Evolutionary conservation across 2,113 vertebrate species (phyloP), one percentile per base, ranked within the genome.

Genomic region (Fulmarus glacialis): DNA sequence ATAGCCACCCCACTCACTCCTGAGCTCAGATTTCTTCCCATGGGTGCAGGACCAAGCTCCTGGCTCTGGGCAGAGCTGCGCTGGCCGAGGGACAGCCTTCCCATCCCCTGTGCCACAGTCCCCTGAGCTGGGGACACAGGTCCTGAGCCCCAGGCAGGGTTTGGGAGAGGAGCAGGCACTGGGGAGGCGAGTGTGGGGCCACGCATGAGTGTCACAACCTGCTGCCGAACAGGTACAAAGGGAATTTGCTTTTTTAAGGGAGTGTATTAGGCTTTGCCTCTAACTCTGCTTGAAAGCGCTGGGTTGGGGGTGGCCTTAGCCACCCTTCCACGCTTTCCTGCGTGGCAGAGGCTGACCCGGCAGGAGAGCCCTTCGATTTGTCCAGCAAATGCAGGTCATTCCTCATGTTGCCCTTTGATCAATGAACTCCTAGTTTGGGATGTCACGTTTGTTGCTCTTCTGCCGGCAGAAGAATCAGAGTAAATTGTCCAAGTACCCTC

Each of bases 121-220:
- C 21, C 15, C n/a, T 10, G 30, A 71, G 26, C 12, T 2, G 3
- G 47, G 50, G 20, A 62, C 82, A 34, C 0, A 0, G 0, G 1
- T 4, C 30, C 43, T 42, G 75, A 75, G 73, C 13, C 8, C 45
- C 17, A 11, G 24, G 24, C 14, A 20, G 42, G 21, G 47, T 55
- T 3, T 87, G 52, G 10, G n/a, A 73, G 45, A 83, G 53, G 3
- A 68, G 48, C 43, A 83, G n/a, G 12, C 1, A 1, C 9, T 40
- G 10, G 18, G 48, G 40, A 90, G 32, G 59, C 0, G 4, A n/a
- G 9, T 6, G 34, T 6, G 48, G 20, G 70, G 47, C 62, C 17
- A 30, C 14, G 21, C 5, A 45, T 1, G 0, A 15, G 22, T 64
- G 53, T 84, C 67, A 86, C 34, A 62, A 38, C 40, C 55, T 83